Base-by-base conservation (phyloP, 1,140 invertebrate species). In the Spodoptera litura region DNA sequence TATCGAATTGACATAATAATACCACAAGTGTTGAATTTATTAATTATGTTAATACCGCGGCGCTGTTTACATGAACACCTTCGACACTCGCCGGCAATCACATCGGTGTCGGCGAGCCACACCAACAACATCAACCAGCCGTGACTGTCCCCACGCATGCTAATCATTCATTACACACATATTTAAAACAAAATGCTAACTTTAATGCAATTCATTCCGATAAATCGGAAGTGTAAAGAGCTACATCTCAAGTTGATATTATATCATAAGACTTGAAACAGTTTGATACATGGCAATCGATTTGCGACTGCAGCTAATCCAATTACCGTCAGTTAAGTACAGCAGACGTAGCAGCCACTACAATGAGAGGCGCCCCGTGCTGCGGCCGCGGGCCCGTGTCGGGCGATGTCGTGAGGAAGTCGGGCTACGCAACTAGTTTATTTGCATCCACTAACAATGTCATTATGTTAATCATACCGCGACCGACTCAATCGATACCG, bases 391-490 rank as follows among this genome's bases (percentile, higher is more conserved):
- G 25, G 27, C 59, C 51, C 20, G 9, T 13, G 8, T 0, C n/a
- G 15, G 51, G n/a, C 20, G 20, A 4, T 9, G 38, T 25, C 15
- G 35, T 15, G 53, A 53, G 76, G 56, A 74, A 70, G 73, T 79
- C 74, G 20, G 58, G 56, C 68, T 56, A 73, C 77, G 80, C 79
- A 80, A 83, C 86, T 87, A 82, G 87, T 87, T 87, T 86, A 87
- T 87, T 87, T 85, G 86, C 86, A 89, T 89, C 81, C 76, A 81
- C 85, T 90, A 91, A 89, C 88, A 89, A 89, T 86, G 81, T 89
- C 85, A 87, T 89, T 91, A 91, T 89, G 89, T 85, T 84, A 89
- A 90, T 89, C 72, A 78, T 80, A 74, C 56, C 78, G 66, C 51
- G 44, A 61, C 15, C 64, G 76, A 78, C 75, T 75, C 81, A 82